A percentile compares a stretch with the other conserved stretches of the same genome.
Evolutionary conservation across 2,113 vertebrate genomes (phyloP).

Genomic region (Cyphotilapia sp.): DNA sequence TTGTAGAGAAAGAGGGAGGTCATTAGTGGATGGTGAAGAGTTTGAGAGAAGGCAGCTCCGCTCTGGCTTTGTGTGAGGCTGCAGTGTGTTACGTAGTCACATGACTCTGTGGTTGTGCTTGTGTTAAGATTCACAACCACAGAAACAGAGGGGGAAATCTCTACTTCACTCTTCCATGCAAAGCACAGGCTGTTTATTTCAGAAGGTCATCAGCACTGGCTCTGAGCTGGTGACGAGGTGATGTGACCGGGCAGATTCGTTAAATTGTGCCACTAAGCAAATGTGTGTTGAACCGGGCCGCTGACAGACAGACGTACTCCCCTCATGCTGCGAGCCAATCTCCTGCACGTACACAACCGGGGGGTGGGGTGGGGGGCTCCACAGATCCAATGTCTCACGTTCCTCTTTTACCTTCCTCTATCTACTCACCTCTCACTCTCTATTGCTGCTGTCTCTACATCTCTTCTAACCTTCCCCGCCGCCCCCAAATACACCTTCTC

Average conservation of each 20-base stretch:
- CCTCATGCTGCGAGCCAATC: slow-evolving; percentile 78
- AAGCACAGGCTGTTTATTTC: slow-evolving; percentile 59
- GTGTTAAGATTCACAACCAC: background rate
- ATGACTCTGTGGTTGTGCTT: background rate
- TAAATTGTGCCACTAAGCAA: slow-evolving; percentile 84
- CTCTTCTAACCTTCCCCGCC: background rate
- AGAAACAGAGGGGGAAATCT: background rate
- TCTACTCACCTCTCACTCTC: slow-evolving; percentile 38
- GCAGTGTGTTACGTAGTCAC: background rate
- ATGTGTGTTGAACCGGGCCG: slow-evolving; percentile 76
- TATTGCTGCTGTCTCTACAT: slow-evolving; percentile 12
- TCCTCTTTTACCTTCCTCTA: slow-evolving; percentile 18
- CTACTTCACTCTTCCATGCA: background rate
- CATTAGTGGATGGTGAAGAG: slow-evolving; percentile 53
- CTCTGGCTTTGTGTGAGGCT: slow-evolving; percentile 13
- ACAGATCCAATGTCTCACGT: slow-evolving; percentile 22
- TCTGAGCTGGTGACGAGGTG: slow-evolving; percentile 37
- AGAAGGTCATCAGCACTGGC: slow-evolving; percentile 66
- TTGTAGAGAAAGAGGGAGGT: slow-evolving; percentile 43
- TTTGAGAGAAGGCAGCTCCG: background rate
- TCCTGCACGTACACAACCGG: slow-evolving; percentile 60
- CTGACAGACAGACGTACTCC: slow-evolving; percentile 74
- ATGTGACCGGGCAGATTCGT: slow-evolving; percentile 76
- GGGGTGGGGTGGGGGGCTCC: background rate
- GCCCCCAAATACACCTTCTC: slow-evolving; percentile 1